Base-by-base conservation (phyloP, 2,888 invertebrate species). In the Rhingia campestris region DNA sequence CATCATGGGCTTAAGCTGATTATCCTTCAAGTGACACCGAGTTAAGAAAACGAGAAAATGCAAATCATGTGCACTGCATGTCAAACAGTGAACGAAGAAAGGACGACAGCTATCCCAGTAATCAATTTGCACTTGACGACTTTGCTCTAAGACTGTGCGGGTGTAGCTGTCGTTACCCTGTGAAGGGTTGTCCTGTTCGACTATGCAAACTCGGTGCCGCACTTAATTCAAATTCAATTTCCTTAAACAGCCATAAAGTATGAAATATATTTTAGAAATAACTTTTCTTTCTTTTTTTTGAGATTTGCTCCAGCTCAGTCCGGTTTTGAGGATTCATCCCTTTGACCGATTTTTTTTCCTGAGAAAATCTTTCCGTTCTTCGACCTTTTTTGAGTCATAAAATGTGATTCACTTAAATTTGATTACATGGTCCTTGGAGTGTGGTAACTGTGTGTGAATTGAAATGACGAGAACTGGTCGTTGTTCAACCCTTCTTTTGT, bases 11-110 rank as follows among this genome's bases (percentile, higher is more conserved):
- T 76, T 67, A 67, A 84, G 70, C 70, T 84, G 84, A 84, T 84
- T 84, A 84, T 75, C 70, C 74, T 61, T 70, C 63, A 61, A 75
- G 61, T 76, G 85, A 85, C 81, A 85, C 58, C 49, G 61, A 81
- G 75, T 72, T 81, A 76, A 49, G 80, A 75, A 85, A 75, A 81
- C 64, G 85, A 85, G 80, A 63, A 59, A 85, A 85, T 85, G 85
- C 81, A 85, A 85, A 85, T 76, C 81, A 81, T 85, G 85, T 85
- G 81, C 85, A 85, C 76, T 85, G 85, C 85, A 81, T 85, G 66
- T 75, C 85, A 85, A 85, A 72, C 45, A 85, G 81, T 74, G 30
- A 49, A 72, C 32, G 14, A 45, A 53, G 49, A 54, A 76, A 75
- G 75, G 80, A 22, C 22, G 75, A 75, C 74, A 73, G 41, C 67